Base-by-base conservation (phyloP, 2,113 vertebrate species). In the Egretta garzetta region DNA sequence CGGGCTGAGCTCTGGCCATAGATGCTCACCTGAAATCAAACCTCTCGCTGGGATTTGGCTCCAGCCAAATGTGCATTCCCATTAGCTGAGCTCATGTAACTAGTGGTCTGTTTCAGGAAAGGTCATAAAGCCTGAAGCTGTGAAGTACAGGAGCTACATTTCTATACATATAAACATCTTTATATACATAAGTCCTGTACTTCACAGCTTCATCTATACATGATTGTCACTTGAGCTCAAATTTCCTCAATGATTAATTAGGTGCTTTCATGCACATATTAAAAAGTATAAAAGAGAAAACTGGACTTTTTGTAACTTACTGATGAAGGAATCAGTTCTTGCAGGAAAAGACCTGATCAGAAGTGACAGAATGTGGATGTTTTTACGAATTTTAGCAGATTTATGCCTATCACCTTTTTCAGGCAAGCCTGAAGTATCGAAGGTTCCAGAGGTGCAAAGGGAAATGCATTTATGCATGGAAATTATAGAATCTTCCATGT, bases 401-500 rank as follows among this genome's bases (percentile, higher is more conserved):
- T 74, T 81, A 5, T 93, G 63, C 39, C 41, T 94, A 86, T 81
- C 66, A 72, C 33, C 15, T 88, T 86, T 87, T 90, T 56, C 52
- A 90, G 39, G 37, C 37, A 72, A 81, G 15, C 64, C 50, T 75
- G 47, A 93, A 88, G 47, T 68, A 82, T 15, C 0, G 3, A 88
- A 93, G 37, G 28, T 67, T 94, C 64, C 80, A 95, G 47, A 89
- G 26, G 49, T 81, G 76, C n/a, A 73, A 91, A 87, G 64, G 30
- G 49, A 97, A 93, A 96, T 96, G 60, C 60, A 93, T 95, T 95
- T 94, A 94, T 96, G 70, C 75, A 72, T 64, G 63, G 37, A 81
- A 93, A 84, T 79, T 75, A 56, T 39, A 87, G 84, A 84, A 68
- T 75, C 35, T 94, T 89, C 91, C 76, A 90, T 96, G 84, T 97